Conservation (phyloP, 2,113 vertebrate species). For the Stercorarius parasiticus region DNA sequence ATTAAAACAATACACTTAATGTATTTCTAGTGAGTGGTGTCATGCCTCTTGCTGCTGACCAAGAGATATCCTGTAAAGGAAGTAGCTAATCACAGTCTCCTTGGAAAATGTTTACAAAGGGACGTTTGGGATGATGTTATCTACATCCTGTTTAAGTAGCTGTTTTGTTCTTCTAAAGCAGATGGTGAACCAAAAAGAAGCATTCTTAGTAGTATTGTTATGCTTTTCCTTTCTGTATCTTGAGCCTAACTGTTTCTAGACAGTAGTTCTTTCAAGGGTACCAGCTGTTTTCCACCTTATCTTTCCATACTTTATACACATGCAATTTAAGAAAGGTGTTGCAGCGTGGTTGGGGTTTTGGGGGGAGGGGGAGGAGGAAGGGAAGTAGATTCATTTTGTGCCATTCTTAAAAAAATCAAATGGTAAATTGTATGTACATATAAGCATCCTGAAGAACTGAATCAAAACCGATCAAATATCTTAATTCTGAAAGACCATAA, state of each 20-base stretch:
- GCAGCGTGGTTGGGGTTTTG: not conserved
- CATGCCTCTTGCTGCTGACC: not conserved
- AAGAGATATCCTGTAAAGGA: conserved; percentile 37
- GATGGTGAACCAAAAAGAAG: not conserved
- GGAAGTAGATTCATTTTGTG: not conserved
- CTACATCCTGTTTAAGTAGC: conserved; percentile 45
- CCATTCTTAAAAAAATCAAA: not conserved
- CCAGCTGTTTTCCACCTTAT: not conserved
- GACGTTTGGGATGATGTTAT: conserved; percentile 19
- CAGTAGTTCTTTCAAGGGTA: not conserved
- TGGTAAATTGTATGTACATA: not conserved
- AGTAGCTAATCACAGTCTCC: conserved; percentile 40
- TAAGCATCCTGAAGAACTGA: not conserved
- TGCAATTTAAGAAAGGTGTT: not conserved
- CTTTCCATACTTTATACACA: not conserved
- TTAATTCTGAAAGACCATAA: not conserved
- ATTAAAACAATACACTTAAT: conserved; percentile 16
- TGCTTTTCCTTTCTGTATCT: not conserved
- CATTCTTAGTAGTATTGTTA: not conserved
- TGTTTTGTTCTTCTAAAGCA: conserved; percentile 23
- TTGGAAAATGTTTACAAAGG: conserved; percentile 54
- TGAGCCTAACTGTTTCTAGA: not conserved
- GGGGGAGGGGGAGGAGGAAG: not conserved
- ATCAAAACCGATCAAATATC: not conserved
- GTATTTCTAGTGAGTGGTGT: not conserved